These are phyloP conservation scores for Sciurus carolinensis DNA, from an alignment of 2,797 vertebrate genomes.

Conservation along the genomic window DNA sequence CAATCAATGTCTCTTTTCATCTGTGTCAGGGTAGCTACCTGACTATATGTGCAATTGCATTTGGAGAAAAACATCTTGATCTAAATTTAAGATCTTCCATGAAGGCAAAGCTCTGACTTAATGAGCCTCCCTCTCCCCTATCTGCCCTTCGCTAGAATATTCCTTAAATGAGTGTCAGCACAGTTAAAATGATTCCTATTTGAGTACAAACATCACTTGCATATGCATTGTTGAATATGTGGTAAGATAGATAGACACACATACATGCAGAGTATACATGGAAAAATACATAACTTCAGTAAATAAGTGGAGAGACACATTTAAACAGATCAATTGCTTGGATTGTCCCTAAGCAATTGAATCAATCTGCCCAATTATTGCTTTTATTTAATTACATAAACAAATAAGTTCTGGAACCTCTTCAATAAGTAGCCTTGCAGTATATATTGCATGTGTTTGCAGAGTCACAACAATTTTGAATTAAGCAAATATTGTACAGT, in stretches of 20 bases:
- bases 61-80: background rate
- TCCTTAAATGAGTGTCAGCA: background rate
- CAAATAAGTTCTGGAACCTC: background rate
- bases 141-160: background rate
- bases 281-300: background rate
- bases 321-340: slow-evolving; percentile 43
- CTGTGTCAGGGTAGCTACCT: background rate
- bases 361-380: slow-evolving; percentile 41
- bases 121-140: background rate
- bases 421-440: background rate
- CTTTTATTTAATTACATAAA: slow-evolving; percentile 59
- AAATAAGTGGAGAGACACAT: slow-evolving; percentile 28
- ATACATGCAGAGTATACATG: background rate
- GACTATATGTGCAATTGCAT: background rate
- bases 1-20: background rate
- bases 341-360: slow-evolving; percentile 9
- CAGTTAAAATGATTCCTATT: background rate
- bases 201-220: background rate
- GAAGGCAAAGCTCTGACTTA: background rate
- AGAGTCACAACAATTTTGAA: slow-evolving; percentile 52
- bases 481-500: background rate
- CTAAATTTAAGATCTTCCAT: background rate
- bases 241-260: background rate
- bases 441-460: background rate
- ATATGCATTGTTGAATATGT: background rate